These are phyloP conservation scores for Trachelipus rathkii DNA, from an alignment of 1,140 invertebrate species.

Conservation along the genomic window DNA sequence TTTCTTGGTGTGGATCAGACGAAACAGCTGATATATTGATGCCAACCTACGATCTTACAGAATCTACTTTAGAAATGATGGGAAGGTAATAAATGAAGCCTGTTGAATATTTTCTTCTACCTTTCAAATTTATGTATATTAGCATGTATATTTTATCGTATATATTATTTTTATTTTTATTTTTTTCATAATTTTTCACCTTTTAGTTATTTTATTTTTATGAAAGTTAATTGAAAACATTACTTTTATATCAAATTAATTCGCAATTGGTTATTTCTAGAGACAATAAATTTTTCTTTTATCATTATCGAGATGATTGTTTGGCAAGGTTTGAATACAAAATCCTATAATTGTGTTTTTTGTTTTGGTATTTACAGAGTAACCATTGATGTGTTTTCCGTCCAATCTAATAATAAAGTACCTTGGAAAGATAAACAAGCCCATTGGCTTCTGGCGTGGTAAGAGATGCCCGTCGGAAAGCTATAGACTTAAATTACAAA, in stretches of 20 bases:
- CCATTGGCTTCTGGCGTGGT: conserved; percentile 84
- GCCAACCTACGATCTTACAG: conserved; percentile 92
- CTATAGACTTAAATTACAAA: conserved; percentile 79
- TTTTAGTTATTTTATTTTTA: no score
- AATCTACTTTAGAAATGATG: conserved; percentile 86
- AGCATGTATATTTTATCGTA: no score
- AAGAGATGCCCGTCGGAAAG: conserved; percentile 77
- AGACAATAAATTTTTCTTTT: background rate
- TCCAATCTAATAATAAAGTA: conserved; percentile 70
- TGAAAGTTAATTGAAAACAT: no score
- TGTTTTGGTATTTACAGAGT: conserved; percentile 58
- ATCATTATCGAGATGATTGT: background rate
- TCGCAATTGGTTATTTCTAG: background rate
- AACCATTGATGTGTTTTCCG: conserved; percentile 80
- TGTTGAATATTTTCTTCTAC: no score
- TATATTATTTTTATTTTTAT: no score
- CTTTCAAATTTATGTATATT: no score
- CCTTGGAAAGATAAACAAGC: conserved; percentile 70
- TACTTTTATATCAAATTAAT: no score
- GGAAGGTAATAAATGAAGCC: conserved; percentile 60
- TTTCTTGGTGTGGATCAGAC: conserved; percentile 92
- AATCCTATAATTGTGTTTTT: conserved; percentile 44
- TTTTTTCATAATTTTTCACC: no score
- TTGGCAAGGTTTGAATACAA: conserved; percentile 13
- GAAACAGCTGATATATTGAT: conserved; percentile 82